A percentile compares a stretch with the other conserved stretches of the same genome.
Evolutionary conservation across 2,797 vertebrate species (phyloP).

Genomic region (Sebastes nivosus): DNA sequence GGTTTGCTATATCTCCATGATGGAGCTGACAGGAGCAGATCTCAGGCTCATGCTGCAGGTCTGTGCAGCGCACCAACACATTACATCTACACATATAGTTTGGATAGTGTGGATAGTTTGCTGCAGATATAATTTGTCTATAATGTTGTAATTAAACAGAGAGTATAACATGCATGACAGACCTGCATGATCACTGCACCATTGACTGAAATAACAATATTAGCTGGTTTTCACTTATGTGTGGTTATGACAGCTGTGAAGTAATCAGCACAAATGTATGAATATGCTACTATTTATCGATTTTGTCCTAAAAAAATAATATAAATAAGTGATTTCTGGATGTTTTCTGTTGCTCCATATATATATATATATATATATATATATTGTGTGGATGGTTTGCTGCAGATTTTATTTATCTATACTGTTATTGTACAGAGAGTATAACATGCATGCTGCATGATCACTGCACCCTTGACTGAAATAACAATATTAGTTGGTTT

Average conservation of each 20-base stretch:
- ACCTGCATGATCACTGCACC: not conserved
- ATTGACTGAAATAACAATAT: not conserved
- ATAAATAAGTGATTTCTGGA: not conserved
- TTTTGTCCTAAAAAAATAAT: not conserved
- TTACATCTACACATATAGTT: not conserved
- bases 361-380: too few relatives aligned
- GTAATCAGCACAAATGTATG: not conserved
- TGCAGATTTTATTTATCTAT: not conserved
- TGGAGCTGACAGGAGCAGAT: slow-evolving; percentile 68
- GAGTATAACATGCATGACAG: not conserved
- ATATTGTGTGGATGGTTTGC: not conserved
- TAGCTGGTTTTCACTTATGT: not conserved
- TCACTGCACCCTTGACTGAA: not conserved
- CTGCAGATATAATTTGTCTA: not conserved
- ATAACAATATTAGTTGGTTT: not conserved
- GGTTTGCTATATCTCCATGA: slow-evolving; percentile 79
- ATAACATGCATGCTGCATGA: not conserved
- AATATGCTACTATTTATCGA: not conserved
- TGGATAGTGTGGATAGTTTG: not conserved
- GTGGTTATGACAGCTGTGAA: not conserved
- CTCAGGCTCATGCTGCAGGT: slow-evolving; percentile 33
- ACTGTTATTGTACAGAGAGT: not conserved
- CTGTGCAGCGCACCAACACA: slow-evolving; percentile 6
- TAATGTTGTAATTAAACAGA: not conserved
- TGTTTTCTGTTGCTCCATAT: not conserved